Evolutionary conservation across 2,888 invertebrate genomes (phyloP), one percentile per base, ranked within the genome.

Genomic region (Euspilapteryx auroguttella): DNA sequence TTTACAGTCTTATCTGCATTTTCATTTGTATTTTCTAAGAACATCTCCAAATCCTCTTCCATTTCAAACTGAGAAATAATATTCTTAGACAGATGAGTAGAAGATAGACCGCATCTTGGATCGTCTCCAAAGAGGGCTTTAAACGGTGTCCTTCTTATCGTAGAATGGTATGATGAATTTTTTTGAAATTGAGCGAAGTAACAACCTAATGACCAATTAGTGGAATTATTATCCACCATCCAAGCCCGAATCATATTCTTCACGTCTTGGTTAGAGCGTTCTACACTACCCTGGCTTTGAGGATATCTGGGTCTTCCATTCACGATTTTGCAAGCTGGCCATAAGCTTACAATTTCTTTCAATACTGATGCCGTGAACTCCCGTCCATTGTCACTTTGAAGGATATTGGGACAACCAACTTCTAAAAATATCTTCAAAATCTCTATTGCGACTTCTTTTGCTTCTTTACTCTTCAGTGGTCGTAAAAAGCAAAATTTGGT

Each of bases 401-500:
- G 30, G 4, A 40, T 38, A 25, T 31, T 5, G 1, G 38, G 41
- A 14, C 25, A 29, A 1, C 40, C 39, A 27, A 23, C 23, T 23
- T 23, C 23, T 23, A 23, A 10, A 27, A 28, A 22, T 28, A 28
- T 28, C 14, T 28, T 40, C 36, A 45, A 39, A 37, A 42, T 14
- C 25, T 48, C 44, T 4, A 31, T 32, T 7, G 48, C 44, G 2
- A 54, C 45, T 40, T 40, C 49, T 23, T 28, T 35, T 24, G 43
- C 46, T 24, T 31, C 22, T 34, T 43, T 42, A 34, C 31, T 31
- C 28, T 27, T 38, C n/a, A 55, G 29, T 8, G 51, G 49, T 14
- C 44, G 34, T n/a, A 53, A 38, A 34, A 33, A 34, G 6, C 37
- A 13, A 41, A 48, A 55, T 41, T 55, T 58, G 17, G 50, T 52